phyloP scores from a whole-genome alignment of 2,888 invertebrate species.

The Ariolimax columbianus region DNA sequence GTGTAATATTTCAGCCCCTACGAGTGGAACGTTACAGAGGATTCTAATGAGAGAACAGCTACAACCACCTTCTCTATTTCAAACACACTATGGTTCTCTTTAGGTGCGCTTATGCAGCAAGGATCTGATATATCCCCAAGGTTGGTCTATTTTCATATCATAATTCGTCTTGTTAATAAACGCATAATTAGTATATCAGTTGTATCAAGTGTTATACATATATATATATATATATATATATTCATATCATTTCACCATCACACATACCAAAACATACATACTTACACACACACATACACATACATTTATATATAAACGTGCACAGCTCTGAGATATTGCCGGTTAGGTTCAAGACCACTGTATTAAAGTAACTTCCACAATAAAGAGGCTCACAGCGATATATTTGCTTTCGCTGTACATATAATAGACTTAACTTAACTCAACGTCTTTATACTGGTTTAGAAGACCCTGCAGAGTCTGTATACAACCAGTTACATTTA shows the following conservation, averaged over 20 bases:
- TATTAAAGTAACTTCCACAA: no score
- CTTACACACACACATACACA: background rate
- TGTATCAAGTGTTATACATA: no score
- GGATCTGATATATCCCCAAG: conserved; percentile 97
- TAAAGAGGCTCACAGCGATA: no score
- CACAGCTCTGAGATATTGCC: no score
- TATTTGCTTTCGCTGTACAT: no score
- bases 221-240: background rate
- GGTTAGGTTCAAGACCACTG: no score
- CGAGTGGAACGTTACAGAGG: conserved; percentile 87
- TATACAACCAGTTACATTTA: no score
- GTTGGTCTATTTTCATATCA: conserved; percentile 80
- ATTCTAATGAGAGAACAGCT: conserved; percentile 60
- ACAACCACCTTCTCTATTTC: conserved; percentile 87
- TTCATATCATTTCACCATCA: background rate
- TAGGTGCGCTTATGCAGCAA: conserved; percentile 99
- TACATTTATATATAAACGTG: background rate
- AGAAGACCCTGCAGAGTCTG: no score
- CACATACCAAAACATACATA: background rate
- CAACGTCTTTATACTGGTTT: no score
- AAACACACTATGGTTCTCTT: conserved; percentile 97
- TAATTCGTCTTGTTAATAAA: conserved; percentile 21
- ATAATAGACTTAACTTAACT: no score
- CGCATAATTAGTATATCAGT: background rate
- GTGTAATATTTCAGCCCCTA: conserved; percentile 85